Evolutionary conservation across 2,113 vertebrate genomes (phyloP), one percentile per base, ranked within the genome.

Genomic region (Mobula hypostoma): DNA sequence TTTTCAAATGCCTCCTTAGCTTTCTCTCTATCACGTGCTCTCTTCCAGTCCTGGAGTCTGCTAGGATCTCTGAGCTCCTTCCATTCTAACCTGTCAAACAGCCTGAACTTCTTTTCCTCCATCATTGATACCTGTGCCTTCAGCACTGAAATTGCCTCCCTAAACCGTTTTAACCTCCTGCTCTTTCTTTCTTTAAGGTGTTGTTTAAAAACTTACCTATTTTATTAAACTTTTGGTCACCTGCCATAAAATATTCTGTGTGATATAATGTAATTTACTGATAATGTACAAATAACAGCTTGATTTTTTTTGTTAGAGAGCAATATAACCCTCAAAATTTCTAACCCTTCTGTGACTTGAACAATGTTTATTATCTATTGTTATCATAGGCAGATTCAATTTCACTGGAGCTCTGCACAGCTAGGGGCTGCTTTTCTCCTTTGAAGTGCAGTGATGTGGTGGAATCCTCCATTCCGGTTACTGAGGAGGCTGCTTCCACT

Each of bases 361-460:
- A 68, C 11, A 40, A 40, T 0, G 2, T 29, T 5, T 7, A 93
- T 48, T 48, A 48, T 1, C 48, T 48, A 48, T 74, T 74, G 70
- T n/a, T 74, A 21, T 27, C 32, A 74, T 72, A n/a, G 74, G 21
- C 68, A 93, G 36, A 48, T 93, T 93, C 91, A 36, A 36, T 93
- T 93, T 76, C 36, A 74, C 27, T 74, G 21, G 6, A 93, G 12
- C 32, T 27, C 70, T 76, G 36, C 68, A 93, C 36, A 72, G 91
- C 91, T 24, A 40, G 91, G 24, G 24, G 68, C 36, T 27, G 68
- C 7, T 74, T 48, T 29, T 40, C 24, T 74, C 5, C 40, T 74
- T 93, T 72, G 70, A 93, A 93, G 74, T 74, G 68, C 48, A 93
- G 68, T 70, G 66, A 91, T 48, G 32, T 93, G 21, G 21, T 72